Percentiles rank a stretch among this genome's conserved stretches.
Evolutionary conservation across 2,797 vertebrate genomes (phyloP).

Genomic region (Lateolabrax maculatus): DNA sequence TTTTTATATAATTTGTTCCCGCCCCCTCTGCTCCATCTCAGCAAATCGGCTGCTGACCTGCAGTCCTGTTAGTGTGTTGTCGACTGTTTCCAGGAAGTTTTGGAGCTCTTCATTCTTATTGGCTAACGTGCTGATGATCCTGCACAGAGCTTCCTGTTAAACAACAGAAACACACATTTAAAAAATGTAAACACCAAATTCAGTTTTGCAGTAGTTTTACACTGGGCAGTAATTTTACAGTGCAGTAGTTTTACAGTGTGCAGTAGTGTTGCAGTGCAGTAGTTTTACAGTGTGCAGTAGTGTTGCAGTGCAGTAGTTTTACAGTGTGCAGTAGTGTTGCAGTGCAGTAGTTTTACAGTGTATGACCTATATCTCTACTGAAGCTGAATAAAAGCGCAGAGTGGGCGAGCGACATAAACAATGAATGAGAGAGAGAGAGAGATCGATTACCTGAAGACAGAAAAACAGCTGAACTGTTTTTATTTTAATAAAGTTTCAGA

Average conservation of each 20-base stretch:
- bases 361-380: constrained; percentile 15
- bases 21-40: neutral
- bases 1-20: rapidly evolving
- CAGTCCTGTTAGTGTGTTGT: constrained; percentile 87
- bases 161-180: neutral
- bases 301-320: neutral
- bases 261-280: neutral
- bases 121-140: constrained; percentile 93
- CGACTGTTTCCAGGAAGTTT: constrained; percentile 91
- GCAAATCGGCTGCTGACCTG: constrained; percentile 86
- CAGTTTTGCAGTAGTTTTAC: neutral
- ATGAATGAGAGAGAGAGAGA: neutral
- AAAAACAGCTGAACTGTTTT: neutral
- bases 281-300: neutral
- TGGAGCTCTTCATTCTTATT: constrained; percentile 96
- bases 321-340: neutral
- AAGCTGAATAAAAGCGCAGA: neutral
- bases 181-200: neutral
- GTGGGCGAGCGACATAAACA: neutral
- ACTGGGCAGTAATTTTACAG: neutral
- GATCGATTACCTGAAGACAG: neutral
- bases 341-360: neutral
- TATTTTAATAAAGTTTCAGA: neutral
- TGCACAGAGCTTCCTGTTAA: constrained; percentile 91
- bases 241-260: neutral